Evolutionary conservation across 2,888 invertebrate genomes (phyloP).

Genomic region (Nephrotoma flavescens): DNA sequence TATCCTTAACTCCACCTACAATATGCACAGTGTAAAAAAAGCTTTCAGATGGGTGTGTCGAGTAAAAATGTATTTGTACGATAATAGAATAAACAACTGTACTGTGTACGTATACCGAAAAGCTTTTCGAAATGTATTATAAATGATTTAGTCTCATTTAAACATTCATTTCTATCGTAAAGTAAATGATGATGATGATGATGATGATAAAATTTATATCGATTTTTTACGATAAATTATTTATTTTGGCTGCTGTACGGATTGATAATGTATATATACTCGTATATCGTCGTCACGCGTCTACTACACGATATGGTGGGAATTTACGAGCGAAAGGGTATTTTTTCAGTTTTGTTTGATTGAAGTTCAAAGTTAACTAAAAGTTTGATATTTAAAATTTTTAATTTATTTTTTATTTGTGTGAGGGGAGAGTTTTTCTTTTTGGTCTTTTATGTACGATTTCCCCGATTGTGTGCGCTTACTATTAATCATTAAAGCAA

Average conservation of each 20-base stretch:
- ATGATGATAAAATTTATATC: background rate
- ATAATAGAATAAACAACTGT: background rate
- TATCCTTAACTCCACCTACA: background rate
- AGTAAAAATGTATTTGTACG: background rate
- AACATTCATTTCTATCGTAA: background rate
- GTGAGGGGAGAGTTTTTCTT: too few relatives aligned
- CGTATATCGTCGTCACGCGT: background rate
- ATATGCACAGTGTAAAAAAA: background rate
- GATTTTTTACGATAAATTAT: background rate
- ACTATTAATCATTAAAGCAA: too few relatives aligned
- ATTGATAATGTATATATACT: background rate
- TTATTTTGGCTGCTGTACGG: background rate
- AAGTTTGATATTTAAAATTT: background rate
- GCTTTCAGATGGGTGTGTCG: background rate
- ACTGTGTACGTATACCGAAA: background rate
- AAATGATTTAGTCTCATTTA: background rate
- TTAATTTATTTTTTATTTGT: too few relatives aligned
- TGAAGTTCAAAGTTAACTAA: background rate
- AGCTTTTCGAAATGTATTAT: background rate
- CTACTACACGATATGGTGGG: background rate
- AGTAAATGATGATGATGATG: background rate
- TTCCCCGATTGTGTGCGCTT: too few relatives aligned
- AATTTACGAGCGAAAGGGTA: background rate
- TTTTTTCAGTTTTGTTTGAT: background rate
- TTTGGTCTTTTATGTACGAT: too few relatives aligned